Conservation (phyloP, 2,888 invertebrate species). For the Epinotia brunnichana region DNA sequence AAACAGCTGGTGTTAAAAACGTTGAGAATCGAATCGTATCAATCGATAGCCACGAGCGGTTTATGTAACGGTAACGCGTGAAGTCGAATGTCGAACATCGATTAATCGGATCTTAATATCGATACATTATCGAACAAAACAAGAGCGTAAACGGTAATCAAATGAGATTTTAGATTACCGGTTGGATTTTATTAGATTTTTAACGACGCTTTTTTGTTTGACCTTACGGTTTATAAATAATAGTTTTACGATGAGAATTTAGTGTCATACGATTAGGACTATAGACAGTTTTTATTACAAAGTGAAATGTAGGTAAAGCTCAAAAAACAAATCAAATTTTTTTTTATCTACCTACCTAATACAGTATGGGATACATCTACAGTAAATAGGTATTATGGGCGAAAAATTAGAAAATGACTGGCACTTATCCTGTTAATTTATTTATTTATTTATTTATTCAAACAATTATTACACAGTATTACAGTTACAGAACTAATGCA, state of each 20-base stretch:
- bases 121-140: slow-evolving; percentile 37
- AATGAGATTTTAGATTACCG: slow-evolving; percentile 34
- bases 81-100: slow-evolving; percentile 49
- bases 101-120: slow-evolving; percentile 49
- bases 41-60: slow-evolving; percentile 51
- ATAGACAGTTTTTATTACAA: background rate
- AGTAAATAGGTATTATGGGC: too few species aligned
- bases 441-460: too few species aligned
- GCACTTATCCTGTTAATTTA: too few species aligned
- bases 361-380: too few species aligned
- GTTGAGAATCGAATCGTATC: slow-evolving; percentile 52
- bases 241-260: slow-evolving; percentile 23
- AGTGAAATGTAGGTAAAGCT: background rate
- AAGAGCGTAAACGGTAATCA: slow-evolving; percentile 39
- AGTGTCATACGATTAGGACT: background rate
- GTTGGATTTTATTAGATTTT: slow-evolving; percentile 31
- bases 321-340: too few species aligned
- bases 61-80: slow-evolving; percentile 54
- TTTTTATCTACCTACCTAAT: too few species aligned
- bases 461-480: too few species aligned
- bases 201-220: background rate
- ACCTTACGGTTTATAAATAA: background rate
- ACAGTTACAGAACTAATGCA: too few species aligned
- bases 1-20: slow-evolving; percentile 24
- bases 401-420: too few species aligned